Evolutionary conservation across 1,140 invertebrate species (phyloP), one percentile per base, ranked within the genome.

Genomic region (Drosophila ercepeae): DNA sequence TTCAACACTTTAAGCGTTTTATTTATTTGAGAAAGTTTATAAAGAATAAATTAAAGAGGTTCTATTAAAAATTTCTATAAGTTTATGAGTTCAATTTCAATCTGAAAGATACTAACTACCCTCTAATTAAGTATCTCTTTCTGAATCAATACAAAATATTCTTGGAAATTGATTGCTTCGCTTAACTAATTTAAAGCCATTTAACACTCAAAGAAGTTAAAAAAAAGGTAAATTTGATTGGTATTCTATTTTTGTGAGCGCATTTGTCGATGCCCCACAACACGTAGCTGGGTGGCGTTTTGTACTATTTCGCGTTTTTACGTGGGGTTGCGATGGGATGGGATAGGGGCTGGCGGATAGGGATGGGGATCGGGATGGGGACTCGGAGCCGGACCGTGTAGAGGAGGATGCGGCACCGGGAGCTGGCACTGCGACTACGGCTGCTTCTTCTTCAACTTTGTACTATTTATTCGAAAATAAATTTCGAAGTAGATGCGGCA

Each of bases 401-500:
- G 29, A 32, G 9, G 32, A 48, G 55, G 57, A 55, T 70, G 64
- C 2, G 73, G 46, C 44, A 73, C 69, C 49, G 69, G 68, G 69
- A 71, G 65, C 55, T 60, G 48, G 50, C 34, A 48, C 58, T 45
- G 52, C 39, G 45, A 45, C 57, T 86, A n/a, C n/a, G n/a, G 67
- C 75, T 84, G 67, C 81, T 84, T 45, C 79, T 81, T 84, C 79
- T 84, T 84, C 72, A 84, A 81, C 81, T 86, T 86, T 84, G 81
- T 84, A 84, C 81, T 84, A 84, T 84, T 84, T 84, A 84, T 84
- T 84, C 81, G 81, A 84, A 84, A 84, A 84, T 84, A 86, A 86
- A 81, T 84, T 86, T 81, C 81, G 81, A 84, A 84, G 81, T 86
- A 88, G 81, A 88, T 74, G 74, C 69, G 25, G 68, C 74, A 74